A percentile compares a stretch with the other conserved stretches of the same genome.
phyloP scores from a whole-genome alignment of 2,797 vertebrate species.

The Rhabdophis nuchalis region DNA sequence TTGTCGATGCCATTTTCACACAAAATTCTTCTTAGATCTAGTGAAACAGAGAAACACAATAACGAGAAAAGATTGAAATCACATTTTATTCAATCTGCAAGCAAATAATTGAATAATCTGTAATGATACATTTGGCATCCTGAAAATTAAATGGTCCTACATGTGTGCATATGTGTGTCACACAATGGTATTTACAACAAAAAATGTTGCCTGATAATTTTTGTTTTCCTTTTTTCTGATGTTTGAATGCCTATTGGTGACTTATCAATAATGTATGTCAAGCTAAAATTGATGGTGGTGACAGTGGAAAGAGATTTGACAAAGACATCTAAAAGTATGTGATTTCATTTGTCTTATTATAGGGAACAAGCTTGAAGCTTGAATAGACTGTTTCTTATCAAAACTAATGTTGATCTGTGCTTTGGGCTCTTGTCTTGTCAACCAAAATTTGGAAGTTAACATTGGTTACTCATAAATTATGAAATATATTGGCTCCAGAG shows the following conservation, averaged over 20 bases:
- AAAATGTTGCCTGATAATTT: neutral
- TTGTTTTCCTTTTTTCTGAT: neutral
- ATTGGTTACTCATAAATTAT: neutral
- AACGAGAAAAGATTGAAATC: neutral
- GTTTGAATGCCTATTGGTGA: neutral
- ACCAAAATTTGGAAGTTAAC: neutral
- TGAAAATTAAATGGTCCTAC: neutral
- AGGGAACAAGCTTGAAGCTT: neutral
- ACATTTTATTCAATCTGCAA: neutral
- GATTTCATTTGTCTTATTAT: neutral
- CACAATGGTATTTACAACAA: neutral
- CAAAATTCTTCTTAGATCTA: slow-evolving; percentile 12
- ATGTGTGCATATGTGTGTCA: neutral
- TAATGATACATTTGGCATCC: neutral
- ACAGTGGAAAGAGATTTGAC: neutral
- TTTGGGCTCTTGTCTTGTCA: neutral
- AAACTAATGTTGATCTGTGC: neutral
- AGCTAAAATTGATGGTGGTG: neutral
- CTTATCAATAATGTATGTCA: neutral
- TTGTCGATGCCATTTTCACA: slow-evolving; percentile 1
- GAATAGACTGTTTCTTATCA: neutral
- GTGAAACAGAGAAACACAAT: neutral
- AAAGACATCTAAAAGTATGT: neutral
- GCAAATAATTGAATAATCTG: slow-evolving; percentile 82
- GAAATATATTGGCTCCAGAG: neutral